Evolutionary conservation across 2,888 invertebrate species (phyloP), one percentile per base, ranked within the genome.

Genomic region (Sphaerophoria taeniata): DNA sequence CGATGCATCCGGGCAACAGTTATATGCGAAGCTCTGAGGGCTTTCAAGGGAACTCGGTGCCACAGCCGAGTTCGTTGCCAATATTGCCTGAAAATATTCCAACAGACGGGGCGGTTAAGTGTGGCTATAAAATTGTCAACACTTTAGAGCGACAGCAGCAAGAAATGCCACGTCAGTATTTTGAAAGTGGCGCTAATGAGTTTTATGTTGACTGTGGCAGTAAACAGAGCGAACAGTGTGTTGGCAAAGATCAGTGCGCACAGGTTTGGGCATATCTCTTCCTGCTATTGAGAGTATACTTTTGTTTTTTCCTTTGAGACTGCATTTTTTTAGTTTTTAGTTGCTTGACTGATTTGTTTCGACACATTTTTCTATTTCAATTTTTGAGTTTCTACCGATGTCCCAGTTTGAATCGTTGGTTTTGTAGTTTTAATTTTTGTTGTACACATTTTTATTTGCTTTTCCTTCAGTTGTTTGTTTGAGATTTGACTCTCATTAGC

Each of bases 1-100:
- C 89, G 53, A 90, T 90, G 90, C 87, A 87, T 33, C 89, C 89
- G 6, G 87, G 88, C 9, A 83, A 55, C 4, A 78, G 24, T 71
- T 87, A 67, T 72, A 77, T 73, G 24, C 60, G 75, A 63, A 56
- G 76, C 11, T 70, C 72, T 49, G 85, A 84, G 55, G 65, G 81
- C 51, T 87, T 87, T 72, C 82, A 81, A 24, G 60, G 72, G 16
- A 60, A 69, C 47, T 71, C 85, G 45, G 51, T 47, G 4, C 74
- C 82, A n/a, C 88, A 88, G 55, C 73, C 87, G 49, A 87, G 60
- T 34, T 87, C 87, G 39, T 51, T 86, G 70, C 86, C 86, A 6
- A 86, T 82, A 16, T 67, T 86, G 12, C 78, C 71, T 43, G 77
- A 82, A 56, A 78, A 74, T 53, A 67, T 83, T 51, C 47, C 53